Base-by-base conservation (phyloP, 2,113 vertebrate species). In the Acanthisitta chloris region DNA sequence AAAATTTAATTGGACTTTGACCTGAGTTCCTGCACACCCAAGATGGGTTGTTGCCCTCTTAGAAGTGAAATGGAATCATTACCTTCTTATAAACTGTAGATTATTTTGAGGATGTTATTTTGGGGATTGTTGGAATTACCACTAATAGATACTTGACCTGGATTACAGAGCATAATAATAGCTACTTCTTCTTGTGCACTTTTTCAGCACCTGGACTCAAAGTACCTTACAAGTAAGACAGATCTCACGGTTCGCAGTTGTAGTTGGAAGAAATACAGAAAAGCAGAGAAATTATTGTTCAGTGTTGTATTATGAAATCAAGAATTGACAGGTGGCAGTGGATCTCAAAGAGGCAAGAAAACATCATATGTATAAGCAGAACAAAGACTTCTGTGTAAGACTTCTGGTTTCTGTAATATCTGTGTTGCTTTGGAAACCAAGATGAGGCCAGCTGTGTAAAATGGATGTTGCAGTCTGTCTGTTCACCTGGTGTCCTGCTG, bases 311-410 rank as follows among this genome's bases (percentile, higher is more conserved):
- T 40, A 10, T n/a, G 52, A 78, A 81, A 82, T 72, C 45, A 61
- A 62, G 54, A 85, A 76, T n/a, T 57, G 62, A 36, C 45, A 48
- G 62, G 24, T 88, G n/a, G 42, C 65, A 85, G 7, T 34, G 40
- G 52, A 72, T 82, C 81, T 67, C 29, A 51, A 49, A 74, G 24
- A 81, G 36, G 12, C 23, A 64, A 67, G 72, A 78, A 78, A 70
- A 25, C 48, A 57, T 55, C 0, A 0, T 14, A 13, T 52, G 23
- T 38, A 12, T n/a, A 46, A 81, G 24, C 33, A 43, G 52, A 76
- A 46, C 16, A 76, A 66, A 62, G n/a, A 29, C 5, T 12, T 70
- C 61, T 40, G 52, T 13, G 4, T 34, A 42, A 38, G 1, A 0
- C 10, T 71, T 65, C 21, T 51, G 20, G 5, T 1, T 2, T 61